phyloP scores from a whole-genome alignment of 2,797 vertebrate genomes.

The Semaprochilodus insignis region DNA sequence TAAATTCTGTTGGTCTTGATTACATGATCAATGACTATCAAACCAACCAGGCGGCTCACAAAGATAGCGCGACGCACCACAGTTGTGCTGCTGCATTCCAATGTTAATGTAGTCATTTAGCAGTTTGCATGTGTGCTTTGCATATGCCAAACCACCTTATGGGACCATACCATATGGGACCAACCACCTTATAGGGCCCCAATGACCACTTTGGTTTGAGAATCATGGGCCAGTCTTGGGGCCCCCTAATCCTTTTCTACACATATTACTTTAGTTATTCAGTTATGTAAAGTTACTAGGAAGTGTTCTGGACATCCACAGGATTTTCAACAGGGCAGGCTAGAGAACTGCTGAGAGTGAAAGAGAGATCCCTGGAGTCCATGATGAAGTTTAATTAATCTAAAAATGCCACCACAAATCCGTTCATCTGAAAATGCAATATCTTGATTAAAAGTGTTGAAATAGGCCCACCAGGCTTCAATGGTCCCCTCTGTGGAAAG shows the following conservation, averaged over 20 bases:
- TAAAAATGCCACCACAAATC: slow-evolving; percentile 8
- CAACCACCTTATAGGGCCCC: no score
- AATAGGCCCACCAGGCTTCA: neutral
- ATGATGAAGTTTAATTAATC: slow-evolving; percentile 3
- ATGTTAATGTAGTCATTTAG: no score
- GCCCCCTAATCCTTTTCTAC: neutral
- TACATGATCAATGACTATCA: no score
- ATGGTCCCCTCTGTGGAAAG: neutral
- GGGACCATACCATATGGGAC: no score
- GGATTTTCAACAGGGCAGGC: neutral
- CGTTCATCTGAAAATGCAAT: slow-evolving; percentile 3
- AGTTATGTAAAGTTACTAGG: neutral
- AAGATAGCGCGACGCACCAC: no score
- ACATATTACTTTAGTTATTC: neutral
- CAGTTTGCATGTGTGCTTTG: no score
- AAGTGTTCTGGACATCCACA: neutral
- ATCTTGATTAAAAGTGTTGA: slow-evolving; percentile 5
- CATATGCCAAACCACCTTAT: no score
- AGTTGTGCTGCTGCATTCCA: no score
- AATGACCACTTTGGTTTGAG: no score
- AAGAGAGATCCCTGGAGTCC: neutral
- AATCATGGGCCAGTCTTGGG: no score
- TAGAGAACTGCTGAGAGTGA: neutral
- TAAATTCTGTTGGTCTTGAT: no score
- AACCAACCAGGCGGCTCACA: no score